Evolutionary conservation across 2,797 vertebrate species (phyloP), one percentile per base, ranked within the genome.

Genomic region (Enteromius treurensis): DNA sequence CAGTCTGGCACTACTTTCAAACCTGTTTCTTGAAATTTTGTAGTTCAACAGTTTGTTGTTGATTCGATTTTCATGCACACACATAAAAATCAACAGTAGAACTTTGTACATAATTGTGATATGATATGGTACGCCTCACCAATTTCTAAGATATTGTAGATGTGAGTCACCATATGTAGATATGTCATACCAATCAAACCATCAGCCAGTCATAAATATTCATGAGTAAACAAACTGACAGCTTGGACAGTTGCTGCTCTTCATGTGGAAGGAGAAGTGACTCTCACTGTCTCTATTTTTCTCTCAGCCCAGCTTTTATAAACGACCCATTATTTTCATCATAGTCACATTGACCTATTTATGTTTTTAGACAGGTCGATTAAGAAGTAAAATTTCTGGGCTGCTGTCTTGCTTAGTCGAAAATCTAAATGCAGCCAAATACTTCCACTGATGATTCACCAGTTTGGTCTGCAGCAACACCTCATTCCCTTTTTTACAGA

Each of bases 201-300:
- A 64, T 29, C 80, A 74, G 40, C 55, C 14, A 17, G 15, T 82
- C 84, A 87, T 88, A 80, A 88, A 85, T 87, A 86, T 88, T 62
- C 81, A 88, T 84, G 84, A 90, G 83, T 89, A 89, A 91, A 89
- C 88, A 90, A 60, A 47, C 70, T 87, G 89, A 80, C 80, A 82
- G 65, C 70, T 60, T 47, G 60, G 58, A 49, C 89, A 90, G 87
- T 84, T 90, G 89, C 77, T 88, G 86, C 79, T 87, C 87, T 77
- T 88, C 78, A 40, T 90, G 89, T 86, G 84, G 69, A 69, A 45
- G 47, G 60, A 42, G 29, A 53, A 62, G 32, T 80, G 40, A 73
- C 73, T 82, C 68, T n/a, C 23, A 58, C 60, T 34, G 37, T 60
- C 45, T 51, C 17, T 51, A 7, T 51, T 51, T 51, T 73, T 49